Evolutionary conservation across 2,888 invertebrate species (phyloP).

Genomic region (Tetragnatha montana): DNA sequence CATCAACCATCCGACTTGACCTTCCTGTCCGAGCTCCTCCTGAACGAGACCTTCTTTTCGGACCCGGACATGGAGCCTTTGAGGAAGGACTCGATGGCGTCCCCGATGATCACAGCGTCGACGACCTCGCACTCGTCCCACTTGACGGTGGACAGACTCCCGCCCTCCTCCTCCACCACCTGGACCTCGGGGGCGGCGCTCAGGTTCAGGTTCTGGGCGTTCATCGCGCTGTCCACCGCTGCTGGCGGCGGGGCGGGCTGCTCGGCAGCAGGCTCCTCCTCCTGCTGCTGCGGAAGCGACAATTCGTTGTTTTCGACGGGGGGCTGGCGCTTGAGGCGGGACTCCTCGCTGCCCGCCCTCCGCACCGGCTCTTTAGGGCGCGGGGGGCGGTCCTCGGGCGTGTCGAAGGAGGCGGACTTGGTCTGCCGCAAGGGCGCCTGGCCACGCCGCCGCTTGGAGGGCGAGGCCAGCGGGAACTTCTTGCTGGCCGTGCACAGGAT

Average conservation of each 20-base stretch:
- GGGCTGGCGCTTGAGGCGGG: slow-evolving; percentile 14
- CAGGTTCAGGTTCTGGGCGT: slow-evolving; percentile 24
- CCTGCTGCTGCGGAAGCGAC: background rate
- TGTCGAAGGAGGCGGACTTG: slow-evolving; percentile 67
- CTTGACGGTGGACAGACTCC: slow-evolving; percentile 66
- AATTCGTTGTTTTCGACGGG: slow-evolving; percentile 40
- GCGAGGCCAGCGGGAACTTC: slow-evolving; percentile 55
- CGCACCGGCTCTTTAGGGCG: slow-evolving; percentile 46
- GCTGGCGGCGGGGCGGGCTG: background rate
- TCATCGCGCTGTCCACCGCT: slow-evolving; percentile 11
- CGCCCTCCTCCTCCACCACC: slow-evolving; percentile 9
- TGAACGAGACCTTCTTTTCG: slow-evolving; percentile 70
- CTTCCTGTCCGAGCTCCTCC: slow-evolving; percentile 57
- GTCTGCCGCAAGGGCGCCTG: slow-evolving; percentile 59
- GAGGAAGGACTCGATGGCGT: slow-evolving; percentile 72
- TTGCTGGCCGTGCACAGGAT: slow-evolving; percentile 61
- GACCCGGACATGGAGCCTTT: slow-evolving; percentile 65
- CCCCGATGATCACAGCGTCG: slow-evolving; percentile 71
- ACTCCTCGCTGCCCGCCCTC: slow-evolving; percentile 60
- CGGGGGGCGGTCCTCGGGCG: slow-evolving; percentile 21
- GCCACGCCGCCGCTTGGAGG: slow-evolving; percentile 27
- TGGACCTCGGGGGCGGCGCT: background rate
- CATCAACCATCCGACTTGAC: slow-evolving; percentile 58
- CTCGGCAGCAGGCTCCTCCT: background rate
- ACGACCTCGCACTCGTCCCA: slow-evolving; percentile 72